Evolutionary conservation across 2,113 vertebrate genomes (phyloP).

Genomic region (Motacilla tschutschensis): DNA sequence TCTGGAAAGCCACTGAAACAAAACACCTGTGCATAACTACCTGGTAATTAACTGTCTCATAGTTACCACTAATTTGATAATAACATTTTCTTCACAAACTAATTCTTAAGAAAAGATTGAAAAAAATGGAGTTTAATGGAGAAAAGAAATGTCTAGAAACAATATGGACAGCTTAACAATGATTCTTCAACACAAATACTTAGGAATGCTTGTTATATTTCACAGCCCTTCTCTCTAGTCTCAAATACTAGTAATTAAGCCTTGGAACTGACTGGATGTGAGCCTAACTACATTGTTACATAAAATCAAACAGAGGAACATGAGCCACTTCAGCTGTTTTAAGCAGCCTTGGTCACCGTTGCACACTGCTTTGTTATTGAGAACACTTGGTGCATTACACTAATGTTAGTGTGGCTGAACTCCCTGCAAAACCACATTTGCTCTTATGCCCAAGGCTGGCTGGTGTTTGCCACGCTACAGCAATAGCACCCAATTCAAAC

Average conservation of each 20-base stretch:
- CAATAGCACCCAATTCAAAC: neutral
- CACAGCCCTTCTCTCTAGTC: neutral
- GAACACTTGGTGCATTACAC: neutral
- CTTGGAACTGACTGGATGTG: neutral
- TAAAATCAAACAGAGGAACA: neutral
- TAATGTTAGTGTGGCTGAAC: fast-evolving
- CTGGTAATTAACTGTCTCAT: neutral
- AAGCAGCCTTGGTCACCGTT: neutral
- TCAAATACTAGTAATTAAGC: neutral
- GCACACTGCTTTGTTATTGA: neutral
- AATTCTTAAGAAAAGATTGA: neutral
- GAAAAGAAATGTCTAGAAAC: neutral
- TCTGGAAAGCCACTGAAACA: neutral
- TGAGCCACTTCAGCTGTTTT: neutral
- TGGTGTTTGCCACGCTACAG: fast-evolving
- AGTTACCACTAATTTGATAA: neutral
- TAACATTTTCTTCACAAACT: neutral
- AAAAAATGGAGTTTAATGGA: neutral
- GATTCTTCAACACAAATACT: neutral
- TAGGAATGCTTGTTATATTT: neutral
- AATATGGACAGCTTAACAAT: neutral
- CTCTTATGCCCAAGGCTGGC: neutral
- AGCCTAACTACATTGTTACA: neutral
- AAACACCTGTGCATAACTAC: neutral
- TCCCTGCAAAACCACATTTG: neutral